Base-by-base conservation (phyloP, 1,140 invertebrate genomes). In the Teleopsis dalmanni region DNA sequence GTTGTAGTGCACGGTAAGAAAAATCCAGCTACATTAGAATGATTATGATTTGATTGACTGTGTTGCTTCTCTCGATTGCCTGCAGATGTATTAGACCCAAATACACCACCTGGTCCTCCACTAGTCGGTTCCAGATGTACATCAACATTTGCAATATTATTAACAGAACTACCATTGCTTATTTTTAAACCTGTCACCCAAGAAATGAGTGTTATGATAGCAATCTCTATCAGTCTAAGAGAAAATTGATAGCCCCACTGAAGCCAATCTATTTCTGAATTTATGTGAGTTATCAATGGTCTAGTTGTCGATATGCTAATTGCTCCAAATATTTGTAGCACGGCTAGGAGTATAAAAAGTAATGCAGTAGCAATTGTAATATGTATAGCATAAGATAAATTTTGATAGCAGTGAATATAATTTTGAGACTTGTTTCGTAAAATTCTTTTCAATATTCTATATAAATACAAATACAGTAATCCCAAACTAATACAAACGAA, bases 211-310 rank as follows among this genome's bases (percentile, higher is more conserved):
- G 82, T 81, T 52, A 89, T 87, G 55, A 93, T 84, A 1, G 82
- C 81, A 19, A 92, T 80, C 65, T 95, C 91, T 26, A 92, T 79
- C 1, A 92, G 73, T 16, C 91, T 77, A 23, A 91, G 76, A 3
- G 84, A 84, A 54, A 91, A 84, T 57, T 92, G 87, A 73, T 88
- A 92, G 10, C 85, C 83, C 87, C 88, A 93, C 76, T 90, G 87
- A 6, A 91, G 73, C 91, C 91, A 95, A 56, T 79, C 76, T 27
- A 78, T 56, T 22, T 70, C 67, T 0, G 57, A 46, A 41, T 54
- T 57, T 3, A 51, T 40, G 21, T 65, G 56, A 11, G 43, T 54
- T 3, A 57, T 55, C 7, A 62, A 16, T 7, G 56, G 53, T 69
- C 53, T 75, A 66, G 51, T 65, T 40, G 51, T 64, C 55, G 37